phyloP scores from a whole-genome alignment of 2,888 invertebrate genomes.

The Adela reaumurella region DNA sequence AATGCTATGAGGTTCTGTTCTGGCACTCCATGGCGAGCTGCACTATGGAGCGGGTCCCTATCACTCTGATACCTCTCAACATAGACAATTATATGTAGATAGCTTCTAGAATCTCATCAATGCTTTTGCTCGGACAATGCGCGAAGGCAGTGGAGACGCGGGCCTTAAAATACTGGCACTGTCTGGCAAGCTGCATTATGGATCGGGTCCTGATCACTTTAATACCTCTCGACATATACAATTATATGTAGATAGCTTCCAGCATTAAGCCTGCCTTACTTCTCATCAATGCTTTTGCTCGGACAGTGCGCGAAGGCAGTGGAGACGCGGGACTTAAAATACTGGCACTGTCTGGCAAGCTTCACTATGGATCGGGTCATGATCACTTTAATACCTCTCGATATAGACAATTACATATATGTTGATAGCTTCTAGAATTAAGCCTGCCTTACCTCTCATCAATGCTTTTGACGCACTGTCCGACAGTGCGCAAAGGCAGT shows the following conservation, averaged over 20 bases:
- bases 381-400: no score
- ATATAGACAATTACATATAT: no score
- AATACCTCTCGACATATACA: no score
- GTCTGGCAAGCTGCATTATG: no score
- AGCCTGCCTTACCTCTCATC: slow-evolving; percentile 80
- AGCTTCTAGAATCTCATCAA: no score
- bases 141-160: not conserved
- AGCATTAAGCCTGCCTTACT: no score
- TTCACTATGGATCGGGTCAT: no score
- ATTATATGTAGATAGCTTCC: no score
- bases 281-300: slow-evolving; percentile 70
- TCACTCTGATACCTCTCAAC: slow-evolving; percentile 76
- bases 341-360: no score
- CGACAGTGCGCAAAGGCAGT: slow-evolving; percentile 54
- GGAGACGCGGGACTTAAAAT: slow-evolving; percentile 39
- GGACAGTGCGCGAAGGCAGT: slow-evolving; percentile 54
- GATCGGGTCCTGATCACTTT: no score
- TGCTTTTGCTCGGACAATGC: not conserved
- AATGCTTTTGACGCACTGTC: slow-evolving; percentile 45
- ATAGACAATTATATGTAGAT: slow-evolving; percentile 74
- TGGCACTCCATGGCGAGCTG: slow-evolving; percentile 65
- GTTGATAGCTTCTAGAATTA: no score
- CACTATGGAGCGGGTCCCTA: slow-evolving; percentile 70
- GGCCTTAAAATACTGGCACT: no score
- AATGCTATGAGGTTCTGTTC: slow-evolving; percentile 56